Percentiles rank a stretch among this genome's conserved stretches.
phyloP scores from a whole-genome alignment of 2,888 invertebrate species.

The Dyspetes luteomarginatus region DNA sequence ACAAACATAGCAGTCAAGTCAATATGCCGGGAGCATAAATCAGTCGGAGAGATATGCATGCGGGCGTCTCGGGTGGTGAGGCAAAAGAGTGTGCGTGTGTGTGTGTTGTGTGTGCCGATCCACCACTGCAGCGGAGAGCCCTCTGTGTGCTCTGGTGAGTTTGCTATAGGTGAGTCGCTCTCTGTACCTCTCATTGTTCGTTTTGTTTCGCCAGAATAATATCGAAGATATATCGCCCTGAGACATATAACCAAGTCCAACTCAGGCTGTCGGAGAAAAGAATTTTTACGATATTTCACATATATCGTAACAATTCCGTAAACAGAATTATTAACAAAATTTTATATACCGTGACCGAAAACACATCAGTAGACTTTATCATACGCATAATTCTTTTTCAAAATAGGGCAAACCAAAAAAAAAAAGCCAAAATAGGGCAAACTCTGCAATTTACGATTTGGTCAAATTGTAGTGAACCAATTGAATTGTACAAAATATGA shows the following conservation, averaged over 20 bases:
- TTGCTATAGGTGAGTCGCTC: conserved; percentile 29
- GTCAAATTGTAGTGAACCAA: no score
- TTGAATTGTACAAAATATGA: no score
- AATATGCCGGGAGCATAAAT: conserved; percentile 54
- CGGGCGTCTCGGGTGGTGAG: conserved; percentile 22
- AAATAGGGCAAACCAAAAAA: no score
- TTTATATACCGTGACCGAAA: not conserved
- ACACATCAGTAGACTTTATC: not conserved
- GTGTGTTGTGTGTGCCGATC: no score
- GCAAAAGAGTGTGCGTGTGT: not conserved
- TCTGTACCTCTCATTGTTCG: conserved; percentile 45
- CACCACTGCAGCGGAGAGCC: conserved; percentile 45
- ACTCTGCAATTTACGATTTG: no score
- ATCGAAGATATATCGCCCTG: conserved; percentile 44
- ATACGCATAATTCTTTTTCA: not conserved
- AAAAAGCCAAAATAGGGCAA: no score
- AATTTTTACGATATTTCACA: conserved; percentile 40
- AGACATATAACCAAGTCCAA: conserved; percentile 3
- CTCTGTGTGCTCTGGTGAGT: conserved; percentile 41
- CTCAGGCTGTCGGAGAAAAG: conserved; percentile 12
- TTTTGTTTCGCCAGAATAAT: conserved; percentile 56
- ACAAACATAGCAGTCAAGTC: conserved; percentile 47
- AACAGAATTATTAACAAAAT: conserved; percentile 40
- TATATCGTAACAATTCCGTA: conserved; percentile 11
- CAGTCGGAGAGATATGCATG: conserved; percentile 46